Evolutionary conservation across 2,113 vertebrate genomes (phyloP).

Genomic region (Leiothrix lutea): DNA sequence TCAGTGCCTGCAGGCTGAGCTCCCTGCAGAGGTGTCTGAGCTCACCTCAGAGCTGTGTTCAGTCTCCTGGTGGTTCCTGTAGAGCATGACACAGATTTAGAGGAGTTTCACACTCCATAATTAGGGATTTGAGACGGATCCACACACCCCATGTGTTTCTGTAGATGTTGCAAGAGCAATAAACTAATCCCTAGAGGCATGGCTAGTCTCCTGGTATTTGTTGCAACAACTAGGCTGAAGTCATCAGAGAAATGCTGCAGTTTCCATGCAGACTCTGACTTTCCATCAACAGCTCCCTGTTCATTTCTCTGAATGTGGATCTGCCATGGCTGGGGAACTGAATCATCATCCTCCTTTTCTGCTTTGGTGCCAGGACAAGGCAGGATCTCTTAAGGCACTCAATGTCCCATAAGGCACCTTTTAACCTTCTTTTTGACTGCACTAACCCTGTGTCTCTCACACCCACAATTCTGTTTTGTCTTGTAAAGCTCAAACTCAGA

Average conservation of each 20-base stretch:
- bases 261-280: neutral
- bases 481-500: neutral
- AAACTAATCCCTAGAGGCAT: neutral
- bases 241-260: neutral
- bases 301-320: neutral
- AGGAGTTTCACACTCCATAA: neutral
- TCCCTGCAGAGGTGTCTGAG: neutral
- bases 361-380: neutral
- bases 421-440: neutral
- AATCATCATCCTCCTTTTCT: neutral
- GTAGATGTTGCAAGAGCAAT: neutral
- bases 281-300: neutral
- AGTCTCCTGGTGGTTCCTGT: neutral
- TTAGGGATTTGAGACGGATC: neutral
- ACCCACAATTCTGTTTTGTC: neutral
- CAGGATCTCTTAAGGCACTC: neutral
- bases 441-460: neutral
- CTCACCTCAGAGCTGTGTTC: rapidly evolving
- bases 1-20: neutral
- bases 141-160: neutral
- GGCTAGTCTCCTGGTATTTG: neutral
- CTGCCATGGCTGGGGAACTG: neutral
- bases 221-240: neutral
- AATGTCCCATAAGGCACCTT: neutral
- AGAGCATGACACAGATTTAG: neutral